Conservation (phyloP, 2,888 invertebrate genomes). For the Choreutis nemorana region DNA sequence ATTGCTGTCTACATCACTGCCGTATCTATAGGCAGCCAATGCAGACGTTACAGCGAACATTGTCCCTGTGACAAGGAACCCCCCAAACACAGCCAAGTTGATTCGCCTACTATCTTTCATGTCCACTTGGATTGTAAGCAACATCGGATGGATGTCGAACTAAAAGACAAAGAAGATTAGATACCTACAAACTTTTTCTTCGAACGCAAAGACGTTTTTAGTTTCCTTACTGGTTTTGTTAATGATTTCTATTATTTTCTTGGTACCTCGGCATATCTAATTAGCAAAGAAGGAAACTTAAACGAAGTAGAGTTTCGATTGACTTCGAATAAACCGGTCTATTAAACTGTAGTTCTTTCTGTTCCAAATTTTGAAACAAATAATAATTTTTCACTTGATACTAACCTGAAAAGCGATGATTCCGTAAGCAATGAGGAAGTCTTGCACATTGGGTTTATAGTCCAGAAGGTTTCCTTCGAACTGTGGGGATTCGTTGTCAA, state of each 20-base stretch:
- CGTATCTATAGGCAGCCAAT: slow-evolving; percentile 72
- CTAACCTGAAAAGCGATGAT: slow-evolving; percentile 71
- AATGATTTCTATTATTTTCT: too few relatives aligned
- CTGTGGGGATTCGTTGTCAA: slow-evolving; percentile 38
- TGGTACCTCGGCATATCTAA: too few relatives aligned
- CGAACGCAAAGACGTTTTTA: too few relatives aligned
- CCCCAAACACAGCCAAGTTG: slow-evolving; percentile 73
- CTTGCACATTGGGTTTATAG: slow-evolving; percentile 46
- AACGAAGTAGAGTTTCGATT: too few relatives aligned
- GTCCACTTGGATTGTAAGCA: slow-evolving; percentile 91
- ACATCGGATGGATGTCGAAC: slow-evolving; percentile 84
- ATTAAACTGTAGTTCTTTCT: too few relatives aligned
- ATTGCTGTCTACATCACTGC: slow-evolving; percentile 68
- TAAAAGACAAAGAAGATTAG: slow-evolving; percentile 41
- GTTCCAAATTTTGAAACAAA: background rate
- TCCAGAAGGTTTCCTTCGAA: slow-evolving; percentile 23
- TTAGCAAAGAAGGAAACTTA: too few relatives aligned
- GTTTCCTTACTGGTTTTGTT: too few relatives aligned
- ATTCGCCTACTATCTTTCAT: slow-evolving; percentile 83
- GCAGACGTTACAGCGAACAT: slow-evolving; percentile 72
- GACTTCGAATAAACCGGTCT: too few relatives aligned
- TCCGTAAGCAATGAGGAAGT: slow-evolving; percentile 70
- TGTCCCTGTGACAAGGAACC: slow-evolving; percentile 70
- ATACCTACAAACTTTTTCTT: too few relatives aligned
- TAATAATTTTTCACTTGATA: too few relatives aligned